Evolutionary conservation across 2,797 vertebrate species (phyloP).

Genomic region (Manis crassicaudata): DNA sequence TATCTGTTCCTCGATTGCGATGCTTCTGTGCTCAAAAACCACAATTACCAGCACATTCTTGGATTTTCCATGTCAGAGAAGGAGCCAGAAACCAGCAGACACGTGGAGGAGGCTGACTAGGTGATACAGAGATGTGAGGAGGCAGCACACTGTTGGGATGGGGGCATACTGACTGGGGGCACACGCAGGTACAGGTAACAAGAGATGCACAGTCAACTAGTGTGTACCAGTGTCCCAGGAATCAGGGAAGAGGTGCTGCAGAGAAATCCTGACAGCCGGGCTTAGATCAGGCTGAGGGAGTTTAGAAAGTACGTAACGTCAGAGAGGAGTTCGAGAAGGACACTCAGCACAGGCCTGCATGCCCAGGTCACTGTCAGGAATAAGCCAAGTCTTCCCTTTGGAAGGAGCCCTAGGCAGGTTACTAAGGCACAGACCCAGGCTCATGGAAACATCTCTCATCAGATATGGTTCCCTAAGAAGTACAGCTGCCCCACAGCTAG

Average conservation of each 20-base stretch:
- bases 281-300: background rate
- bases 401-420: background rate
- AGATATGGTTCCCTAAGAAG: background rate
- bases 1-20: background rate
- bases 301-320: background rate
- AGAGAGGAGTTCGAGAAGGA: background rate
- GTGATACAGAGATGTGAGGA: background rate
- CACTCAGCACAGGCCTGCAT: background rate
- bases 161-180: rapidly evolving
- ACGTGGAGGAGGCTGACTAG: background rate
- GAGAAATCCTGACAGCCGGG: background rate
- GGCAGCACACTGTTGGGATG: rapidly evolving
- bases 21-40: background rate
- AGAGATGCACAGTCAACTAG: background rate
- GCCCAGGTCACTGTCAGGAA: background rate
- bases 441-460: background rate
- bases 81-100: background rate
- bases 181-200: background rate
- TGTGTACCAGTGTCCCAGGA: background rate
- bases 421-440: rapidly evolving
- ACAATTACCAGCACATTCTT: background rate
- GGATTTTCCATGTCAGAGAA: background rate
- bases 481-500: rapidly evolving
- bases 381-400: background rate
- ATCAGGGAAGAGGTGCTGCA: rapidly evolving